Evolutionary conservation across 2,888 invertebrate genomes (phyloP).

Genomic region (Tipula vernalis): DNA sequence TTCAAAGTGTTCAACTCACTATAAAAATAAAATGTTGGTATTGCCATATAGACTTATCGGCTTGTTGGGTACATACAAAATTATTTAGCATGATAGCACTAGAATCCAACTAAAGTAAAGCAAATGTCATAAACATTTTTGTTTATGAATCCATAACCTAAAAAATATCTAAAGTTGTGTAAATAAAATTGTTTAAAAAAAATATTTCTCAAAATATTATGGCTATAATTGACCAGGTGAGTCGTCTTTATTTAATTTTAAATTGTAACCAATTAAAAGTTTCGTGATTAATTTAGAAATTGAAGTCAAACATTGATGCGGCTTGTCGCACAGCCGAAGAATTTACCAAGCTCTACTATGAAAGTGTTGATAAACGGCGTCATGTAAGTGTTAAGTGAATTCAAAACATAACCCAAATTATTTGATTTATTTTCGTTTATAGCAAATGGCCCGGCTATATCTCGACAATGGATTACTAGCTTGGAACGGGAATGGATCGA

Average conservation of each 20-base stretch:
- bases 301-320: constrained; percentile 55
- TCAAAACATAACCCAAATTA: neutral
- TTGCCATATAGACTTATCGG: neutral
- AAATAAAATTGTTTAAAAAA: neutral
- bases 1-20: neutral
- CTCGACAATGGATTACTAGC: constrained; percentile 71
- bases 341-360: constrained; percentile 81
- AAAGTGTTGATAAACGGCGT: constrained; percentile 73
- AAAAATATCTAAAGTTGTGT: neutral
- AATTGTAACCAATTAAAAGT: neutral
- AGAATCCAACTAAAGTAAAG: neutral
- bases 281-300: neutral
- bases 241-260: neutral
- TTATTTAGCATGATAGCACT: neutral
- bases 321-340: constrained; percentile 79
- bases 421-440: constrained; percentile 19
- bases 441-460: constrained; percentile 69
- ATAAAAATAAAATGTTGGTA: neutral
- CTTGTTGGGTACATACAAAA: neutral
- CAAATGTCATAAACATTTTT: neutral
- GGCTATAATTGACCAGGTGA: neutral
- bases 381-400: constrained; percentile 56
- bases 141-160: neutral
- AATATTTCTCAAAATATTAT: neutral
- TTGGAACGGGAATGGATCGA: constrained; percentile 86